Conservation (phyloP, 2,888 invertebrate genomes). For the Stenodema calcarata region DNA sequence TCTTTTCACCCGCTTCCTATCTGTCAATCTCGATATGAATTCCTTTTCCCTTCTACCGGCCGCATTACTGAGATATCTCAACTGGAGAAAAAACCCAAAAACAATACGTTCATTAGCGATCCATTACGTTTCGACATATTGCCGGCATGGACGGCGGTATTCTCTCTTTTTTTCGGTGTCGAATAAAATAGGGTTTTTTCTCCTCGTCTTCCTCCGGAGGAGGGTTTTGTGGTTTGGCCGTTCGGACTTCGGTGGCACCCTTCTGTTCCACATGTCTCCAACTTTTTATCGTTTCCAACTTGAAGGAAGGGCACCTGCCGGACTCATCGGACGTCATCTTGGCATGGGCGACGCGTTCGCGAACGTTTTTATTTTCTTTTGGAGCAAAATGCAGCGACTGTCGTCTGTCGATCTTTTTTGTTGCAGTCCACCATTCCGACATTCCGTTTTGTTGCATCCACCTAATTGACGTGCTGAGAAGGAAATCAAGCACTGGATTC, state of each 20-base stretch:
- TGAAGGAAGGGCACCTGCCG: neutral
- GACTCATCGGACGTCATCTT: neutral
- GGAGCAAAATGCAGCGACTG: neutral
- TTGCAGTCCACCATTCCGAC: neutral
- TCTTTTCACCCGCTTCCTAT: neutral
- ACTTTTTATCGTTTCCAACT: neutral
- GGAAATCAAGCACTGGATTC: conserved; percentile 11
- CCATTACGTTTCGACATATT: conserved; percentile 31
- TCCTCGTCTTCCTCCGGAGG: neutral
- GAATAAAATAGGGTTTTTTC: neutral
- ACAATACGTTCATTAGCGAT: conserved; percentile 11
- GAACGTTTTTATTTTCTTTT: neutral
- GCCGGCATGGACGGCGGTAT: neutral
- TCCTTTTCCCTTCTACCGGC: neutral
- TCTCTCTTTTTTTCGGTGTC: neutral
- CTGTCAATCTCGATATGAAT: conserved; percentile 12
- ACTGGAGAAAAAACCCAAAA: neutral
- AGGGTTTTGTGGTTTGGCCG: neutral
- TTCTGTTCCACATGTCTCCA: neutral
- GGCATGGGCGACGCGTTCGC: conserved; percentile 1
- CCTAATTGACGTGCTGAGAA: neutral
- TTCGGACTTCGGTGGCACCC: neutral
- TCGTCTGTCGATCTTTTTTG: neutral
- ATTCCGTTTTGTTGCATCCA: conserved; percentile 10
- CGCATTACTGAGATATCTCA: neutral